A percentile compares a stretch with the other conserved stretches of the same genome.
Evolutionary conservation across 2,797 vertebrate species (phyloP).

Genomic region (Protonibea diacanthus): DNA sequence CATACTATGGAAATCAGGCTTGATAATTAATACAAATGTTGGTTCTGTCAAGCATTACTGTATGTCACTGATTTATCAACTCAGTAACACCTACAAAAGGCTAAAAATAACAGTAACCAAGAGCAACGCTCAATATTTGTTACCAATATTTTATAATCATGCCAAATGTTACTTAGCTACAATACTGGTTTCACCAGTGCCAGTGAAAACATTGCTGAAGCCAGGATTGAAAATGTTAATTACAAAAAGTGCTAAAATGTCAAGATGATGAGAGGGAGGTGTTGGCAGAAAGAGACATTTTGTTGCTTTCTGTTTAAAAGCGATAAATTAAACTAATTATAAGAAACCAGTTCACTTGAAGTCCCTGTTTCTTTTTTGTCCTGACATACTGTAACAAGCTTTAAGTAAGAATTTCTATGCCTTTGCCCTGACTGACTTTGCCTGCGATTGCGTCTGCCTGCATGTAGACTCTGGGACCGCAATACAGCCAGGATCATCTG

Average conservation of each 20-base stretch:
- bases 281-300: too few relatives aligned
- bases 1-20: not conserved
- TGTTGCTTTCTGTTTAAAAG: not conserved
- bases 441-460: slow-evolving; percentile 60
- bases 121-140: not conserved
- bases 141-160: not conserved
- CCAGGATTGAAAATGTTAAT: not conserved
- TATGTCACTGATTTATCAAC: not conserved
- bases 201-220: not conserved
- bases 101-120: not conserved
- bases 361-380: not conserved
- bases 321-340: not conserved
- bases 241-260: not conserved
- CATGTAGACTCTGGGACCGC: slow-evolving; percentile 73
- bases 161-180: not conserved
- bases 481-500: slow-evolving; percentile 90
- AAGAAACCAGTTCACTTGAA: not conserved
- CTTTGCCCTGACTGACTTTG: slow-evolving; percentile 84
- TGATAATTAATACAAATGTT: not conserved
- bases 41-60: not conserved
- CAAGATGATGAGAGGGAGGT: too few relatives aligned
- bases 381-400: not conserved
- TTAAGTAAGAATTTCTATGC: not conserved
- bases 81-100: not conserved
- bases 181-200: not conserved